Conservation (phyloP, 2,113 vertebrate genomes). For the Cervus canadensis region DNA sequence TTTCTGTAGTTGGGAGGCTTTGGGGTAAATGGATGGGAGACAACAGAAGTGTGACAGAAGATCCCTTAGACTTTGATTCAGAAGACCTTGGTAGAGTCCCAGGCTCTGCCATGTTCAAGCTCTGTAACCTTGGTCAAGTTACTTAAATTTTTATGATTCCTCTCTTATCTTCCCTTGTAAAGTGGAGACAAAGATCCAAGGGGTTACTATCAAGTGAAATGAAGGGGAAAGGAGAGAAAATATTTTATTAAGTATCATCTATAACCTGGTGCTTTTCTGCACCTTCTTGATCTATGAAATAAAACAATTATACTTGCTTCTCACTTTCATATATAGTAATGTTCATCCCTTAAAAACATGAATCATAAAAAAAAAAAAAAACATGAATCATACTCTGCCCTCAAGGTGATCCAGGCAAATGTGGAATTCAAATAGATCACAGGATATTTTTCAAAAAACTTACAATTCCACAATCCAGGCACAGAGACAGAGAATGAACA, state of each 20-base stretch:
- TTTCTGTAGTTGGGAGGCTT: background rate
- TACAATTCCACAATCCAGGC: background rate
- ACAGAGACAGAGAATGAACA: background rate
- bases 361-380: background rate
- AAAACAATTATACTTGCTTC: background rate
- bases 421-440: background rate
- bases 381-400: background rate
- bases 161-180: background rate
- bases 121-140: background rate
- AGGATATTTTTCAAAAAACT: background rate
- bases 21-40: background rate
- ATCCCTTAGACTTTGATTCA: background rate
- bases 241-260: slow-evolving; percentile 28
- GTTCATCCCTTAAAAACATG: slow-evolving; percentile 2
- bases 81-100: background rate
- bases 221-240: background rate
- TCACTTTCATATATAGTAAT: background rate
- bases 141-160: background rate
- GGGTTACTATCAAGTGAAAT: background rate
- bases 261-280: background rate
- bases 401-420: background rate
- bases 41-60: background rate
- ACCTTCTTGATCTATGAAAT: background rate
- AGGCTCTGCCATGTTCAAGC: background rate
- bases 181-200: background rate